Conservation (phyloP, 92 coral and sea anemone species). For the Bergia puertoricense region DNA sequence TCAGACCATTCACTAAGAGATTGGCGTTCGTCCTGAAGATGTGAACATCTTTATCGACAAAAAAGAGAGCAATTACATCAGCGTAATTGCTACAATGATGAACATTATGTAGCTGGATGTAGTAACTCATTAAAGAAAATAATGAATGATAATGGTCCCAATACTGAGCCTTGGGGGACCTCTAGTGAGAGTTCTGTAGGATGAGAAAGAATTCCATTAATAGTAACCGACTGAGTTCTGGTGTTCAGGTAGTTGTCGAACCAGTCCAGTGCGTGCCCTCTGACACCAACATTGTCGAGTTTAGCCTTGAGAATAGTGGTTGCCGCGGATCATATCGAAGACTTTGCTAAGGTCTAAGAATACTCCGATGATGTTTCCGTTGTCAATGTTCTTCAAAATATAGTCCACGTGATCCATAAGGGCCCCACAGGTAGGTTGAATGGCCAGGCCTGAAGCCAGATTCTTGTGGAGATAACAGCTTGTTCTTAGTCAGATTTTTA, state of each 20-base stretch:
- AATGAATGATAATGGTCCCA: slow-evolving; percentile 40
- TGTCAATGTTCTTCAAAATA: not conserved
- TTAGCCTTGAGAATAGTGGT: not conserved
- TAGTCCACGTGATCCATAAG: slow-evolving; percentile 14
- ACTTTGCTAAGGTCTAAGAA: slow-evolving; percentile 33
- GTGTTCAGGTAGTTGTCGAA: slow-evolving; percentile 20
- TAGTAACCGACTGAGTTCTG: slow-evolving; percentile 18
- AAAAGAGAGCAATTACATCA: not conserved
- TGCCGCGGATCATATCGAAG: slow-evolving; percentile 12
- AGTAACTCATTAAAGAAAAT: slow-evolving; percentile 51
- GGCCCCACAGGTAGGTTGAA: slow-evolving; percentile 16
- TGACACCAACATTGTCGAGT: not conserved
- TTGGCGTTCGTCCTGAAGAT: slow-evolving; percentile 19
- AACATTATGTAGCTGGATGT: not conserved
- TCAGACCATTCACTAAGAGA: slow-evolving; percentile 32
- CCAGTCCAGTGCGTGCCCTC: not conserved
- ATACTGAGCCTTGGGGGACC: slow-evolving; percentile 38
- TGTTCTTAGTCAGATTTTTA: slow-evolving; percentile 12
- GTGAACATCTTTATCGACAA: not conserved
- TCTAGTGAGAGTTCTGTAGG: slow-evolving; percentile 27
- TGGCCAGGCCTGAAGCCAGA: slow-evolving; percentile 26
- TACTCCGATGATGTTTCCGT: slow-evolving; percentile 30
- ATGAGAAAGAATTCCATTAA: slow-evolving; percentile 40
- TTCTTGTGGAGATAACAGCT: slow-evolving; percentile 22
- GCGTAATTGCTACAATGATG: not conserved